Evolutionary conservation across 2,113 vertebrate species (phyloP).

Genomic region (Protomyctophum bolini): DNA sequence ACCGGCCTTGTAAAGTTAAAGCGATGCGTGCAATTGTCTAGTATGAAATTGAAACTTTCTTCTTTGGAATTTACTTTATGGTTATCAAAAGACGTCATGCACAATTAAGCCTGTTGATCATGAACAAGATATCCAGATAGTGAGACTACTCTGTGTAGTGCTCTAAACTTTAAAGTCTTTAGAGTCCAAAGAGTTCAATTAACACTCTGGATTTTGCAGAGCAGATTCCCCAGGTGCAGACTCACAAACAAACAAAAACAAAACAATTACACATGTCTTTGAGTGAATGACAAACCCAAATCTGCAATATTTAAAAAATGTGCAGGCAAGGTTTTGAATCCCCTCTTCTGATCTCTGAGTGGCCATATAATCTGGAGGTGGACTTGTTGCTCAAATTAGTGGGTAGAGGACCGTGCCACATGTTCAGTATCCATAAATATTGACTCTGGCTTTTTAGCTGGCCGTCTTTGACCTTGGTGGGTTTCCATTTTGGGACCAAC

Average conservation of each 20-base stretch:
- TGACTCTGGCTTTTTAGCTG: constrained; percentile 88
- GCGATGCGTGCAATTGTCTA: not conserved
- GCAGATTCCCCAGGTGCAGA: constrained; percentile 17
- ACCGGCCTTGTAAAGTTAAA: constrained; percentile 6
- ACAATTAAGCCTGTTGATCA: constrained; percentile 35
- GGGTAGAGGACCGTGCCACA: constrained; percentile 88
- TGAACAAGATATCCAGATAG: constrained; percentile 26
- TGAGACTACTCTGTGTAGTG: constrained; percentile 27
- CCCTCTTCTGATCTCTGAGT: constrained; percentile 74
- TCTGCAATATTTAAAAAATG: constrained; percentile 57
- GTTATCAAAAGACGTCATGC: constrained; percentile 24
- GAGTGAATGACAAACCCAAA: constrained; percentile 52
- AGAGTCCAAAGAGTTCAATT: too few species aligned
- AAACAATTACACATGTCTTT: constrained; percentile 60
- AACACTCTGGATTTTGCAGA: too few species aligned
- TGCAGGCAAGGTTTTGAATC: constrained; percentile 54
- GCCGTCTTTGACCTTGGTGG: constrained; percentile 88
- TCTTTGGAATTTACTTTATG: constrained; percentile 15
- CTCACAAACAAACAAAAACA: constrained; percentile 59
- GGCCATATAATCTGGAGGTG: constrained; percentile 84
- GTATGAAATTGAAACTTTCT: not conserved
- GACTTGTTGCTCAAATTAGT: constrained; percentile 84
- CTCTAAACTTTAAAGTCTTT: not conserved
- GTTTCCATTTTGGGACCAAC: constrained; percentile 82
- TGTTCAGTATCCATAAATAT: constrained; percentile 92